Conservation (phyloP, 2,888 invertebrate species). For the Orthonevra nobilis region DNA sequence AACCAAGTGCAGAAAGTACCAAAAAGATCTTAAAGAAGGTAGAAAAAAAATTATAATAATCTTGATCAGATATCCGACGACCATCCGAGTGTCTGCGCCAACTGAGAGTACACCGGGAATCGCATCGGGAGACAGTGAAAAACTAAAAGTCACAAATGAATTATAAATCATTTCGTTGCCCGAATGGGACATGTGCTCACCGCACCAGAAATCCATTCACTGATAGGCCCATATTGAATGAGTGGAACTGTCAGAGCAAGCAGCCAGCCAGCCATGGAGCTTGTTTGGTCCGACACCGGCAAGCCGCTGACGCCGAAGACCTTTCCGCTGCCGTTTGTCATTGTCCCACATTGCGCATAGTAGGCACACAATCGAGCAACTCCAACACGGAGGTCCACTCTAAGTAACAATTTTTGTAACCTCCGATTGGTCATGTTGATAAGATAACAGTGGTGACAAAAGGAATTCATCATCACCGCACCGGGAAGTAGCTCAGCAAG, state of each 20-base stretch:
- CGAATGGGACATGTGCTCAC: slow-evolving; percentile 63
- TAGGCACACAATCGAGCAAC: slow-evolving; percentile 36
- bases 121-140: slow-evolving; percentile 55
- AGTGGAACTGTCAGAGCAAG: slow-evolving; percentile 53
- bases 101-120: neutral
- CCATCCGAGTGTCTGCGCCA: neutral
- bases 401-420: slow-evolving; percentile 69
- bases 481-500: slow-evolving; percentile 63
- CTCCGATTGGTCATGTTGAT: slow-evolving; percentile 62
- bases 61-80: slow-evolving; percentile 17
- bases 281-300: too few relatives aligned
- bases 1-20: slow-evolving; percentile 28
- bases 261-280: slow-evolving; percentile 49
- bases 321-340: slow-evolving; percentile 33
- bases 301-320: slow-evolving; percentile 42
- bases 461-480: slow-evolving; percentile 67
- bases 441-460: slow-evolving; percentile 68
- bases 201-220: slow-evolving; percentile 66
- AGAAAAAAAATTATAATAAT: slow-evolving; percentile 13
- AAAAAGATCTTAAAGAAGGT: neutral
- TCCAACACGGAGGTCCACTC: slow-evolving; percentile 50
- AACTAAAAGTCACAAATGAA: slow-evolving; percentile 66
- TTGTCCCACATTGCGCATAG: slow-evolving; percentile 13
- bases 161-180: slow-evolving; percentile 62
- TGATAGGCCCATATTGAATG: slow-evolving; percentile 62